A percentile compares a stretch with the other conserved stretches of the same genome.
Conservation (phyloP, 2,888 invertebrate genomes). For the Dasypolia templi region DNA sequence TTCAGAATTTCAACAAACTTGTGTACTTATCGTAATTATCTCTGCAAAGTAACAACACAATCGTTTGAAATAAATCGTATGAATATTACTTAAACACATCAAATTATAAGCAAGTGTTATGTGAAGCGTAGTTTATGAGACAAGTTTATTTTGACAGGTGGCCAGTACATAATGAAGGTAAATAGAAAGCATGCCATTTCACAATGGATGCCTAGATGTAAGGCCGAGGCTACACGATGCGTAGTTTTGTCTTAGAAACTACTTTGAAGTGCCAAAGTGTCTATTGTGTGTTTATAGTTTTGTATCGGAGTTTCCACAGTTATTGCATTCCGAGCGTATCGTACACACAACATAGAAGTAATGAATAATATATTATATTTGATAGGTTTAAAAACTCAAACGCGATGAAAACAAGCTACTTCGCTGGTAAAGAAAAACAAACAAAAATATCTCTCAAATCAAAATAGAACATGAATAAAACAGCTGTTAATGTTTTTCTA, state of each 20-base stretch:
- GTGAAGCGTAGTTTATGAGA: slow-evolving; percentile 44
- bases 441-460: background rate
- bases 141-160: slow-evolving; percentile 56
- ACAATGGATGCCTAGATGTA: slow-evolving; percentile 41
- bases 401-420: background rate
- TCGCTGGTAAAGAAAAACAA: background rate
- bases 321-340: slow-evolving; percentile 4
- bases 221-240: slow-evolving; percentile 32
- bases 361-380: background rate
- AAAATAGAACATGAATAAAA: slow-evolving; percentile 18
- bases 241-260: slow-evolving; percentile 5
- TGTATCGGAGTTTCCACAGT: background rate
- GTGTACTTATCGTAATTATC: background rate
- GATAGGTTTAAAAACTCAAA: background rate
- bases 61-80: slow-evolving; percentile 18
- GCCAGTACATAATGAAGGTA: slow-evolving; percentile 40
- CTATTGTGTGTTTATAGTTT: slow-evolving; percentile 13
- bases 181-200: slow-evolving; percentile 50
- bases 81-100: slow-evolving; percentile 16
- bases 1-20: background rate
- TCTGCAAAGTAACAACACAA: slow-evolving; percentile 8
- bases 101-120: slow-evolving; percentile 25
- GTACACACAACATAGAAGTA: background rate
- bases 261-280: background rate
- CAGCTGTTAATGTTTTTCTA: slow-evolving; percentile 19